Percentiles rank a stretch among this genome's conserved stretches.
These are phyloP conservation scores for Chinchilla lanigera DNA, from an alignment of 2,113 vertebrate genomes.

Conservation along the genomic window DNA sequence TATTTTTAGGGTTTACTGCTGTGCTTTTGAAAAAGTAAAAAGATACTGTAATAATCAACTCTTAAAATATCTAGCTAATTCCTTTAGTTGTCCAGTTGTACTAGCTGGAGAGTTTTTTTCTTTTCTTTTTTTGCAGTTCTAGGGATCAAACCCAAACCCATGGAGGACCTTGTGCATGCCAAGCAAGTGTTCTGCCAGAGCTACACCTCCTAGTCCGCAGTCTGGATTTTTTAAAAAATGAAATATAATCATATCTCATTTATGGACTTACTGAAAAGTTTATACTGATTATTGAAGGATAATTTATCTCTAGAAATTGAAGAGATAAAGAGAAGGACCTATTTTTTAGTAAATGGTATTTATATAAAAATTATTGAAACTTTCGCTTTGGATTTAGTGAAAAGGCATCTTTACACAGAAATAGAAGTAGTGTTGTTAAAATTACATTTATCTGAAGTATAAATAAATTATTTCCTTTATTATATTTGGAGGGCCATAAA, in stretches of 20 bases:
- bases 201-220: background rate
- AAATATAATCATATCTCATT: background rate
- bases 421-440: background rate
- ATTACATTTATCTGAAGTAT: background rate
- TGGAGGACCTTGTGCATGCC: background rate
- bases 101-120: background rate
- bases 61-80: background rate
- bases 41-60: background rate
- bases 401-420: constrained; percentile 7
- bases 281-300: background rate
- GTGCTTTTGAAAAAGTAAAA: background rate
- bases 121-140: background rate
- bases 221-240: background rate
- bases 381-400: background rate
- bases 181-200: background rate
- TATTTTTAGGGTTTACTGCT: background rate
- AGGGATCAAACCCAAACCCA: background rate
- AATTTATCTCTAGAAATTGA: constrained; percentile 13
- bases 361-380: background rate
- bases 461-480: constrained; percentile 30
- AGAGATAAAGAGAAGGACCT: background rate
- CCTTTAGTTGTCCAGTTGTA: background rate
- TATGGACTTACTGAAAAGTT: background rate
- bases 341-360: background rate
- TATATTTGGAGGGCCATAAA: background rate